Evolutionary conservation across 37 sponge, comb jelly and placozoan genomes (phyloP).

Genomic region (Hormiphora californensis): DNA sequence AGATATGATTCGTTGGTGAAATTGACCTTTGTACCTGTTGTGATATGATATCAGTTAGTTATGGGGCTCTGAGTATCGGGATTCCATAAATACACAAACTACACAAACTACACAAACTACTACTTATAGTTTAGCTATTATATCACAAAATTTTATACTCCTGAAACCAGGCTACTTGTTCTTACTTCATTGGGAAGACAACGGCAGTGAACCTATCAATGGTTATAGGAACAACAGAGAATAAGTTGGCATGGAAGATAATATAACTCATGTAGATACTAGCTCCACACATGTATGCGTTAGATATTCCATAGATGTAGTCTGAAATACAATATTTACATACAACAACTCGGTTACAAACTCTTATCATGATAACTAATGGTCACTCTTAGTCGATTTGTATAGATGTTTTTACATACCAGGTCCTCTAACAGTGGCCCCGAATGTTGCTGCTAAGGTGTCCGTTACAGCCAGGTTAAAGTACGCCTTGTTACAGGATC

Average conservation of each 20-base stretch:
- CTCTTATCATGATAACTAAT: no score
- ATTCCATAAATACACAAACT: no score
- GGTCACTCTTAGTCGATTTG: no score
- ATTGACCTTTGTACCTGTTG: not conserved
- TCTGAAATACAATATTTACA: not conserved
- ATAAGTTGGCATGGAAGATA: not conserved
- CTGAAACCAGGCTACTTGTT: not conserved
- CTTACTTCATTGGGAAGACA: not conserved
- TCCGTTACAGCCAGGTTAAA: conserved; percentile 6
- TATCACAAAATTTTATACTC: no score
- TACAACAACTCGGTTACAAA: no score
- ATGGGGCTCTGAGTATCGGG: no score
- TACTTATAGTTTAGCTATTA: no score
- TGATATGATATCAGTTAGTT: no score
- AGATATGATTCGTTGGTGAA: not conserved
- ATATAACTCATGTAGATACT: not conserved
- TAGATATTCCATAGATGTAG: not conserved
- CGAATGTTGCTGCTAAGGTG: not conserved
- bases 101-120: no score
- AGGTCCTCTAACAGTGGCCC: conserved; percentile 1
- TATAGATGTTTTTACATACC: no score
- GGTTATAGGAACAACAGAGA: not conserved
- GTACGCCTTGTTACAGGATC: not conserved
- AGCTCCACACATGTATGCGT: not conserved
- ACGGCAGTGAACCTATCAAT: conserved; percentile 22